Evolutionary conservation across 1,140 invertebrate species (phyloP), one percentile per base, ranked within the genome.

Genomic region (Potamilus streckersoni): DNA sequence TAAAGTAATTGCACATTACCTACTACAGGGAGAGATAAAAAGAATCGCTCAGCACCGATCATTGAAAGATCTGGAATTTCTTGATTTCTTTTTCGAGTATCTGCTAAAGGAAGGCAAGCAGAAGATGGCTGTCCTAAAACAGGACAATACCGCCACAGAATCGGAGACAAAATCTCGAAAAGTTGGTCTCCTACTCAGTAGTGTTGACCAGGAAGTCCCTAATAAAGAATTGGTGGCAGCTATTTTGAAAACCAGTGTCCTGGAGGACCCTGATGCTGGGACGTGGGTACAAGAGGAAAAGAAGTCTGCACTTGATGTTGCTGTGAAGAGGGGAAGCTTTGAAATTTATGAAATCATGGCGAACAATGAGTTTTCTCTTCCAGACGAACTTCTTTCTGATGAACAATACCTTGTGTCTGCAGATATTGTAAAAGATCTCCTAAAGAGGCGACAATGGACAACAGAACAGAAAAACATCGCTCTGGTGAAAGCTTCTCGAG

Each of bases 401-500:
- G 75, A 77, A 23, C 64, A 77, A 56, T 73, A 77, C 63, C 65
- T 77, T 14, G 62, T 60, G 1, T 72, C 75, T 14, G 75, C 73
- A 4, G 70, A 72, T 55, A 67, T 77, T 38, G 64, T 73, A 56
- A 23, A 71, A 56, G 75, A 77, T 67, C 23, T 77, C 2, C 60
- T 77, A 17, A 63, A 77, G 70, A 64, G 70, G 56, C 69, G 69
- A 12, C n/a, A 68, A 58, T 77, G 75, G 75, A 77, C 64, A 23
- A 27, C 63, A 31, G 75, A 77, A 65, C 75, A 77, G 60, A 77
- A 77, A 65, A 71, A 77, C 65, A 61, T 77, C 38, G 70, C 75
- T 13, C 17, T 77, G n/a, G 70, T 73, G 15, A 62, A 63, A 56
- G 75, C 75, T 12, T 38, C 62, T 38, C 61, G 75, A n/a, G 75